Conservation (phyloP, 2,888 invertebrate genomes). For the Cheilosia urbana region DNA sequence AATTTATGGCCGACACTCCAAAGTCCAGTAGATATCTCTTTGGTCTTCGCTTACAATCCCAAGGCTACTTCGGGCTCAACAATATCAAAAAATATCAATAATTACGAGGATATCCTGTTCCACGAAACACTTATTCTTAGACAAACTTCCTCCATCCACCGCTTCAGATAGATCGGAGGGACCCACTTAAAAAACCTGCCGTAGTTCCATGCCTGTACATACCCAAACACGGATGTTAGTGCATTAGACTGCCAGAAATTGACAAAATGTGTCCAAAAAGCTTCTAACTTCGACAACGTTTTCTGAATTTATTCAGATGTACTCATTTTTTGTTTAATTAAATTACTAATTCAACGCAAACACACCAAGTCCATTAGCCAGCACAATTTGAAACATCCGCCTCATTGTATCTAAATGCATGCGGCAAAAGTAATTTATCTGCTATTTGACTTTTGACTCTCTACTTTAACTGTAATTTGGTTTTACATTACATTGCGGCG, state of each 20-base stretch:
- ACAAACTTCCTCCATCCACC: no score
- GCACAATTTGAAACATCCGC: constrained; percentile 65
- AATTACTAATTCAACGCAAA: constrained; percentile 60
- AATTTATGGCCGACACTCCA: no score
- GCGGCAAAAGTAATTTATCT: constrained; percentile 56
- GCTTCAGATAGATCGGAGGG: no score
- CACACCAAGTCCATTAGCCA: constrained; percentile 73
- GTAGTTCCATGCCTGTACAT: no score
- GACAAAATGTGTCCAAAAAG: not conserved
- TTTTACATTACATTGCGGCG: constrained; percentile 20
- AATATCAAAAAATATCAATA: no score
- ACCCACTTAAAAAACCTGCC: no score
- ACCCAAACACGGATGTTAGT: not conserved
- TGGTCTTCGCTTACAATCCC: no score
- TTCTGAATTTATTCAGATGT: not conserved
- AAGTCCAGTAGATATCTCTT: no score
- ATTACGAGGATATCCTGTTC: no score
- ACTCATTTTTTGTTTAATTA: constrained; percentile 30
- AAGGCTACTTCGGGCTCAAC: no score
- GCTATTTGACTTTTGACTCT: constrained; percentile 48
- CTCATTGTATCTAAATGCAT: constrained; percentile 38
- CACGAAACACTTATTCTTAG: no score
- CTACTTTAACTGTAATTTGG: constrained; percentile 33
- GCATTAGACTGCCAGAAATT: not conserved
- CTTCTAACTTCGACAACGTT: not conserved